Percentiles rank a stretch among this genome's conserved stretches.
These are phyloP conservation scores for Eueides isabella DNA, from an alignment of 1,140 invertebrate genomes.

Conservation along the genomic window DNA sequence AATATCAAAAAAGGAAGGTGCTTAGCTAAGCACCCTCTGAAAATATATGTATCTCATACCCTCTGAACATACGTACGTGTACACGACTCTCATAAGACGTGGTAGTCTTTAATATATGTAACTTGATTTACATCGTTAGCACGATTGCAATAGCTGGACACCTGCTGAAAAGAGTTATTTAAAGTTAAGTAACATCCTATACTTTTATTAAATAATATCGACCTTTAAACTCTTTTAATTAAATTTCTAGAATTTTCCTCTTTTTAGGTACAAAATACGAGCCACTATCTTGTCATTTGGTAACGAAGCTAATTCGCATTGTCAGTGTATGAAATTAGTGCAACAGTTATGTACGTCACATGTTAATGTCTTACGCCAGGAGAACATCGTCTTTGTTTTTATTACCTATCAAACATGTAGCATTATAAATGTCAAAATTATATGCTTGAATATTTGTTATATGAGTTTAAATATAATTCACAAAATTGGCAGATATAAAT, in stretches of 20 bases:
- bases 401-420: background rate
- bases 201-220: background rate
- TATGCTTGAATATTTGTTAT: background rate
- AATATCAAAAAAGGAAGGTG: no score
- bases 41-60: no score
- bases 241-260: background rate
- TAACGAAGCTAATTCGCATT: background rate
- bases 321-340: background rate
- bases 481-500: no score
- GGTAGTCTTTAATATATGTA: background rate
- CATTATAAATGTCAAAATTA: background rate
- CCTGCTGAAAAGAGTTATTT: background rate
- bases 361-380: background rate
- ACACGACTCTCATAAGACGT: no score
- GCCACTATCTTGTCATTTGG: background rate
- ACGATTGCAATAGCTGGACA: constrained; percentile 6
- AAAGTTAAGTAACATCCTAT: background rate
- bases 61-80: background rate
- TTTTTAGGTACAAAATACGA: background rate
- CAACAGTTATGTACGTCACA: background rate
- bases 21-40: no score
- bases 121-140: background rate
- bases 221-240: background rate
- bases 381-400: background rate
- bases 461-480: no score